Base-by-base conservation (phyloP, 2,888 invertebrate species). In the Plebejus argus region DNA sequence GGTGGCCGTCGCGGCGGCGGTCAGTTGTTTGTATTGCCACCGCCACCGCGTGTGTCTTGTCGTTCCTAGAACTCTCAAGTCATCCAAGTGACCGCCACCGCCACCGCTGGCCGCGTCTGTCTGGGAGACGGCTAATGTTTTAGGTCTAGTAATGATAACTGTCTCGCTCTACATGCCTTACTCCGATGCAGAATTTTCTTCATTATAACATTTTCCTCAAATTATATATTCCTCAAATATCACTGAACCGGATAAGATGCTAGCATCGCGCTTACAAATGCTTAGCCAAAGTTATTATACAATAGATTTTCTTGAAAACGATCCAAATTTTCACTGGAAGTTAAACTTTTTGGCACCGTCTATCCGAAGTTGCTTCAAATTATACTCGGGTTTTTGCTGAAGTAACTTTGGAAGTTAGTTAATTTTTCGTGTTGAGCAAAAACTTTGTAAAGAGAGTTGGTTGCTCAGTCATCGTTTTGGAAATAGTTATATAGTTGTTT, bases 241-340 rank as follows among this genome's bases (percentile, higher is more conserved):
- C n/a, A n/a, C n/a, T 0, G 20, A 58, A 12, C 66, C 6, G 66
- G 66, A 66, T 66, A 66, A 66, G 66, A 66, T 66, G 66, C 66
- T 66, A 66, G 66, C 66, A 18, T 18, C 18, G 66, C 66, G 66
- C 6, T 66, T 33, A 66, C 66, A 18, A 33, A 66, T 66, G 61
- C 28, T 66, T 28, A 33, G 28, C 66, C 18, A 18, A 66, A 66
- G 28, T 66, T 66, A 66, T 66, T 66, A 33, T 66, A 66, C 66
- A 66, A 66, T 66, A 66, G 28, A 66, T 66, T 66, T 66, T 66
- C 66, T 66, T 66, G 66, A 66, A 33, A 66, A 28, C 66, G 66
- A 66, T 66, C 66, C 66, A 66, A 66, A 66, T 33, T 66, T 66
- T 66, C 66, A 66, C 15, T 18, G 28, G 23, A 28, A 66, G 28